These are phyloP conservation scores for Ataeniobius toweri DNA, from an alignment of 2,797 vertebrate species.

Conservation along the genomic window DNA sequence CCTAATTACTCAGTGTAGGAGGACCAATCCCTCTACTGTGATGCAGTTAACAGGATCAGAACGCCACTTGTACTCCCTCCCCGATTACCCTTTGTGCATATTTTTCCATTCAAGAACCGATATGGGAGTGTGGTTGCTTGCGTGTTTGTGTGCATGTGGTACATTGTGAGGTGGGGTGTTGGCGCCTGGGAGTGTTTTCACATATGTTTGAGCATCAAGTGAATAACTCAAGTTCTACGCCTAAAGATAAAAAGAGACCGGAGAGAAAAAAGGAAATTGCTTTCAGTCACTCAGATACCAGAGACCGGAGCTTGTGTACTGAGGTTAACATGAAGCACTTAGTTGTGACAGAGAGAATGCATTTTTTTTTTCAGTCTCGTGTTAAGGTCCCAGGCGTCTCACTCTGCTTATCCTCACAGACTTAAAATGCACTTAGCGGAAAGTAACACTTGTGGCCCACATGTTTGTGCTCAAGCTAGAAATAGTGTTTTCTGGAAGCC, in stretches of 20 bases:
- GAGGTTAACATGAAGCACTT: constrained; percentile 52
- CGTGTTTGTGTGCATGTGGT: constrained; percentile 17
- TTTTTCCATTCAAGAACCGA: constrained; percentile 19
- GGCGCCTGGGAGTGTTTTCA: constrained; percentile 27
- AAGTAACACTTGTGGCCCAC: not conserved
- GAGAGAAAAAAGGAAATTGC: constrained; percentile 39
- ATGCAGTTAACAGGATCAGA: constrained; percentile 58
- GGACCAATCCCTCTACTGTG: constrained; percentile 30
- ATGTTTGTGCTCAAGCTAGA: constrained; percentile 9
- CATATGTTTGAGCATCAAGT: constrained; percentile 24
- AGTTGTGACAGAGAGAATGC: constrained; percentile 42
- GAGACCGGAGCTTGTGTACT: constrained; percentile 3
- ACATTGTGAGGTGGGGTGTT: constrained; percentile 20
- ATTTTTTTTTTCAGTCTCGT: constrained; percentile 25
- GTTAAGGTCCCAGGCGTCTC: constrained; percentile 25
- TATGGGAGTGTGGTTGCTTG: not conserved
- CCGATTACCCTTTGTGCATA: constrained; percentile 22
- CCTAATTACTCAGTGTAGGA: constrained; percentile 56
- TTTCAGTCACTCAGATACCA: constrained; percentile 51
- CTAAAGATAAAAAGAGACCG: constrained; percentile 48
- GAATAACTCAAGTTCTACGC: constrained; percentile 33
- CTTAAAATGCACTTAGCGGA: constrained; percentile 8
- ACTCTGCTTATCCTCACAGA: constrained; percentile 15
- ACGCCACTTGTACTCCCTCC: constrained; percentile 43
- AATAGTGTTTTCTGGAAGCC: constrained; percentile 1